phyloP scores from a whole-genome alignment of 2,888 invertebrate species.

The Pteria penguin region DNA sequence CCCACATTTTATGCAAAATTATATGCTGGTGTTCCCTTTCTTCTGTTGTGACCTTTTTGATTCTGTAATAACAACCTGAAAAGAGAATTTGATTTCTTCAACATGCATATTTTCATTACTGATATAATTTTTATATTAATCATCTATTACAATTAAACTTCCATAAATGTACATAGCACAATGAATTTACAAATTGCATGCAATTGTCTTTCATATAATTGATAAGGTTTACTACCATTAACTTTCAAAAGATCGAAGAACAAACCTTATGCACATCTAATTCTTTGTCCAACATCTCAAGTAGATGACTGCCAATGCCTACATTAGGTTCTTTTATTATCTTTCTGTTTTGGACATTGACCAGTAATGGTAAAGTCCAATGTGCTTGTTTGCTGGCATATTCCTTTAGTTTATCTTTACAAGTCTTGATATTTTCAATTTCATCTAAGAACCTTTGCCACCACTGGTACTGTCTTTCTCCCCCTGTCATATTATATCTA shows the following conservation, averaged over 20 bases:
- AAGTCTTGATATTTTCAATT: neutral
- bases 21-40: too few species aligned
- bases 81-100: too few species aligned
- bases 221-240: neutral
- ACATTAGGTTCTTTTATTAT: neutral
- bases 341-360: neutral
- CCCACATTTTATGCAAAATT: too few species aligned
- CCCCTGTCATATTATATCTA: neutral
- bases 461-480: neutral
- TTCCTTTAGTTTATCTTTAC: too few species aligned
- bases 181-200: too few species aligned
- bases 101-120: too few species aligned
- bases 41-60: too few species aligned
- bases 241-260: neutral
- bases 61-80: too few species aligned
- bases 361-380: neutral
- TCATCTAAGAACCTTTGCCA: neutral
- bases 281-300: constrained; percentile 1
- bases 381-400: neutral
- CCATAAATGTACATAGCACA: too few species aligned
- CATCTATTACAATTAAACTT: too few species aligned
- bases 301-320: neutral
- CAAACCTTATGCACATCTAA: constrained; percentile 5
- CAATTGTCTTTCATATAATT: too few species aligned
- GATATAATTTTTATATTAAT: too few species aligned